phyloP scores from a whole-genome alignment of 2,888 invertebrate species.

The Melolontha melolontha region DNA sequence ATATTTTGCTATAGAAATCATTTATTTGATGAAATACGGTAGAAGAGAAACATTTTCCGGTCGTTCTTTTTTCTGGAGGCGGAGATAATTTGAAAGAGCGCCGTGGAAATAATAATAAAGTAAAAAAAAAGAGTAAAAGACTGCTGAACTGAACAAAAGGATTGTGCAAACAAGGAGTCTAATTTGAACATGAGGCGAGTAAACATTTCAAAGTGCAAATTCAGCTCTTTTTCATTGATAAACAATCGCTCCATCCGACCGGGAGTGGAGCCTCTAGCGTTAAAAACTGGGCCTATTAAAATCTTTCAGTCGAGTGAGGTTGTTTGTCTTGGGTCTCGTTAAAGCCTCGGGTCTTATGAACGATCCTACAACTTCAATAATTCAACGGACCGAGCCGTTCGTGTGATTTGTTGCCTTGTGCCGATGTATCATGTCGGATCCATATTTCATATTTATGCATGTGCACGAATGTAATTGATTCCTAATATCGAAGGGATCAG shows the following conservation, averaged over 20 bases:
- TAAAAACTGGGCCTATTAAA: slow-evolving; percentile 66
- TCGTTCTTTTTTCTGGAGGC: slow-evolving; percentile 11
- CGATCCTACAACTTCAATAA: slow-evolving; percentile 51
- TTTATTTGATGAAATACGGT: slow-evolving; percentile 15
- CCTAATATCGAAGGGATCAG: slow-evolving; percentile 16
- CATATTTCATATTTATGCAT: slow-evolving; percentile 37
- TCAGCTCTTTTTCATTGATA: slow-evolving; percentile 59
- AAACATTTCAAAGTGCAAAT: slow-evolving; percentile 52
- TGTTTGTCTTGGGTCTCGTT: slow-evolving; percentile 63
- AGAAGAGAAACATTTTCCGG: slow-evolving; percentile 13
- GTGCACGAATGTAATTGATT: slow-evolving; percentile 30
- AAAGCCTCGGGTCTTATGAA: slow-evolving; percentile 49
- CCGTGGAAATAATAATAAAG: slow-evolving; percentile 19
- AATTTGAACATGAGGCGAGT: slow-evolving; percentile 48
- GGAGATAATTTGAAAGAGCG: slow-evolving; percentile 18
- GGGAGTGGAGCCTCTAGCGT: slow-evolving; percentile 55
- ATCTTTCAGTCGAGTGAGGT: slow-evolving; percentile 64
- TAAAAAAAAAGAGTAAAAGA: slow-evolving; percentile 35
- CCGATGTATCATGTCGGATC: slow-evolving; percentile 42
- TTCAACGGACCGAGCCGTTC: slow-evolving; percentile 53
- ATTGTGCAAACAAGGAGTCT: slow-evolving; percentile 48
- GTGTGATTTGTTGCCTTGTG: slow-evolving; percentile 56
- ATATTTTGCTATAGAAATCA: neutral
- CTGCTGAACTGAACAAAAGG: slow-evolving; percentile 44
- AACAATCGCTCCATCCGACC: slow-evolving; percentile 56